Conservation (phyloP, 2,113 vertebrate species). For the Henicopernis longicauda region DNA sequence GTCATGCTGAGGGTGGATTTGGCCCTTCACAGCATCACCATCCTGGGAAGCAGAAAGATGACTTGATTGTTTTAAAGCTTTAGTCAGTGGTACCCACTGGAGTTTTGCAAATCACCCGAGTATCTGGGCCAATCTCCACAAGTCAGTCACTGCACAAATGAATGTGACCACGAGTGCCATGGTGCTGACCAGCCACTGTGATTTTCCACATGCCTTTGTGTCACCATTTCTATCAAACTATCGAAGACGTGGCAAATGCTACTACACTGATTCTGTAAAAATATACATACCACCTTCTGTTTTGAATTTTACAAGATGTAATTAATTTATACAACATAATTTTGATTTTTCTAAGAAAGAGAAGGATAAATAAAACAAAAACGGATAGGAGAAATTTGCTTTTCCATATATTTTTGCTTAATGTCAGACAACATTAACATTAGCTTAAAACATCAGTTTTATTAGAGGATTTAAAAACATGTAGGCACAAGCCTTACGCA, state of each 20-base stretch:
- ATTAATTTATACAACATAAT: background rate
- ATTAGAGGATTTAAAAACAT: background rate
- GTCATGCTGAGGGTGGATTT: background rate
- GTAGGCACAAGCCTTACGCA: background rate
- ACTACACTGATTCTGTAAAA: background rate
- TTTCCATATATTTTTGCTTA: background rate
- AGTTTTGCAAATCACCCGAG: background rate
- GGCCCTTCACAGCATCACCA: background rate
- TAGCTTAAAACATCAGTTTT: background rate
- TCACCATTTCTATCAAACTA: background rate
- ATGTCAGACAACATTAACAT: background rate
- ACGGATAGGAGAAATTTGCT: background rate
- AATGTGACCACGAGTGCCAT: accelerated
- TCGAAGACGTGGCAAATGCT: background rate
- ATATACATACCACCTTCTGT: background rate
- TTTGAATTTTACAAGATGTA: background rate
- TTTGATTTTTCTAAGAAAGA: background rate
- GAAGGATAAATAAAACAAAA: background rate
- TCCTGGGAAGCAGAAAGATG: background rate
- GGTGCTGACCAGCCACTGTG: background rate
- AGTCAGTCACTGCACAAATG: background rate
- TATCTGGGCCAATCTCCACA: background rate
- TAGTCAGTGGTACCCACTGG: no score
- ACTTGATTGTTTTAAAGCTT: background rate
- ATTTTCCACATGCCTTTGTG: background rate